Conservation (phyloP, 2,113 vertebrate genomes). For the Synodontis membranacea region DNA sequence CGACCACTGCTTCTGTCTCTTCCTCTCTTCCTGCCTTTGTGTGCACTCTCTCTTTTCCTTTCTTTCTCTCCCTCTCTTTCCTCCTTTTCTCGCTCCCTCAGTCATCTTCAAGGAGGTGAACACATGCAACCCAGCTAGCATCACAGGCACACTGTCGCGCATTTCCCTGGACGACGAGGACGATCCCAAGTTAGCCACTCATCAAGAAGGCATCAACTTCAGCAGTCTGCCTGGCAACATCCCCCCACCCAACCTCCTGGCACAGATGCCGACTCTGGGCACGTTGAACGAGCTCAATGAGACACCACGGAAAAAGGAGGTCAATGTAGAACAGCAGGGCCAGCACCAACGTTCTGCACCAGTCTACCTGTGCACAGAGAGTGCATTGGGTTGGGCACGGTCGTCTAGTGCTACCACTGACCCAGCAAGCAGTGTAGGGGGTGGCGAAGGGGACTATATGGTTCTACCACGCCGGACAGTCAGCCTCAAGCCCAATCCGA, state of each 20-base stretch:
- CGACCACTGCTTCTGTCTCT: constrained; percentile 1
- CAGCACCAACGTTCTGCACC: constrained; percentile 73
- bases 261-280: constrained; percentile 83
- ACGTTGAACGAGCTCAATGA: constrained; percentile 85
- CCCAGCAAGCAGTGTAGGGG: constrained; percentile 61
- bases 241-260: constrained; percentile 85
- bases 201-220: constrained; percentile 87
- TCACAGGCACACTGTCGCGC: constrained; percentile 94
- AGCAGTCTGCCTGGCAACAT: constrained; percentile 92
- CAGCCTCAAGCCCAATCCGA: constrained; percentile 85
- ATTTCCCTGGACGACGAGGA: constrained; percentile 96
- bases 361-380: constrained; percentile 92
- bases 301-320: constrained; percentile 79
- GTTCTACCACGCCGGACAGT: constrained; percentile 89
- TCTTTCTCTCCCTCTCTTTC: constrained; percentile 13
- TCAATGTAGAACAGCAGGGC: constrained; percentile 78
- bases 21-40: not conserved
- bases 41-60: constrained; percentile 11
- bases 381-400: constrained; percentile 84
- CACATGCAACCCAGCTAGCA: constrained; percentile 95
- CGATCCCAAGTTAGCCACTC: constrained; percentile 88
- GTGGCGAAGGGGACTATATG: constrained; percentile 93
- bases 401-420: constrained; percentile 70
- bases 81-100: constrained; percentile 59
- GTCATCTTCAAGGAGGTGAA: constrained; percentile 98